Evolutionary conservation across 2,797 vertebrate species (phyloP).

Genomic region (Hyperoplus lanceolatus): DNA sequence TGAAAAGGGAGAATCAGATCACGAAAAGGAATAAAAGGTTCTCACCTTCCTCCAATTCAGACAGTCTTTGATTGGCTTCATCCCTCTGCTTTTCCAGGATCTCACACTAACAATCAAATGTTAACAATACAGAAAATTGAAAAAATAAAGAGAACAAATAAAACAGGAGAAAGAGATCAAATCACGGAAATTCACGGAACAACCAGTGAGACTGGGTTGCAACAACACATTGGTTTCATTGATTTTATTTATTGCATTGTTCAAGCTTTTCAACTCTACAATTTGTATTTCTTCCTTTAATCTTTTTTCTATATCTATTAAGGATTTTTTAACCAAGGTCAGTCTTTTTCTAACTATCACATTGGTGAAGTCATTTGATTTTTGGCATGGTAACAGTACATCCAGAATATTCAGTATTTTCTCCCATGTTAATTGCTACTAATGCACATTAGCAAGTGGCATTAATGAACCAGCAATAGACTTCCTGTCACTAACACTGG

Average conservation of each 20-base stretch:
- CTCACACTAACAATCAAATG: constrained; percentile 64
- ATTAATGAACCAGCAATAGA: constrained; percentile 11
- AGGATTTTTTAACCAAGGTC: neutral
- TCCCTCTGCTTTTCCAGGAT: constrained; percentile 71
- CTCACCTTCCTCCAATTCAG: constrained; percentile 84
- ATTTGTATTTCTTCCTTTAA: neutral
- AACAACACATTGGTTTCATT: neutral
- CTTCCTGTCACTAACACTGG: neutral
- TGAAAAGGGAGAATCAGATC: neutral
- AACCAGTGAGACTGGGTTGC: neutral
- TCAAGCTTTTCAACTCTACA: constrained; percentile 2
- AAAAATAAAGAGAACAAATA: neutral
- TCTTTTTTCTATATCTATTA: neutral
- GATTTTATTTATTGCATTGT: neutral
- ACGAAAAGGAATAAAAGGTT: neutral
- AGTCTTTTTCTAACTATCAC: neutral
- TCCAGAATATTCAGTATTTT: neutral
- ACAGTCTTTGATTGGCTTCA: constrained; percentile 77
- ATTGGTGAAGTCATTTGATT: neutral
- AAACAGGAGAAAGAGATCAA: constrained; percentile 16
- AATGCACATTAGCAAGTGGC: constrained; percentile 13
- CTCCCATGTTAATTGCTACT: neutral
- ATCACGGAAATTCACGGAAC: neutral
- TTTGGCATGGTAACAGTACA: neutral
- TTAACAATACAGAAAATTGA: neutral